A percentile compares a stretch with the other conserved stretches of the same genome.
These are phyloP conservation scores for Pteronura brasiliensis DNA, from an alignment of 2,113 vertebrate species.

Conservation along the genomic window DNA sequence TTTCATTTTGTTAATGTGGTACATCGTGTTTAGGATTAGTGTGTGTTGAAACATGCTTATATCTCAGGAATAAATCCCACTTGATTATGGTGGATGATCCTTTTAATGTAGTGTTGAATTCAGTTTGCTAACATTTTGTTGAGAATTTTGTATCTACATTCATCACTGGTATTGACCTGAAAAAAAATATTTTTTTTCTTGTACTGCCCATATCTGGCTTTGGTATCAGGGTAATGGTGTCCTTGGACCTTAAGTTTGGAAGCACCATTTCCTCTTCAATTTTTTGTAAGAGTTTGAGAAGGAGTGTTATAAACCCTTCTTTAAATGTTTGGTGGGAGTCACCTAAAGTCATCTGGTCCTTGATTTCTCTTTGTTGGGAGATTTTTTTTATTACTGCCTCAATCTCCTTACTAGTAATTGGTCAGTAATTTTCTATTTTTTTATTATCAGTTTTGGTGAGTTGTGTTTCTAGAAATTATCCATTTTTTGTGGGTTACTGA, in stretches of 20 bases:
- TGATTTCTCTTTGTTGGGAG: no score
- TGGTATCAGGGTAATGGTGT: background rate
- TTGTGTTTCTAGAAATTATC: no score
- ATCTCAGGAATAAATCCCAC: background rate
- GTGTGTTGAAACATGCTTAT: background rate
- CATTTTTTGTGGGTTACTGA: no score
- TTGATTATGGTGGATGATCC: background rate
- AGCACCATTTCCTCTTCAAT: background rate
- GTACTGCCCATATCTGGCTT: background rate
- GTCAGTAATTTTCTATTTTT: no score
- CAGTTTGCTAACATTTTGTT: background rate
- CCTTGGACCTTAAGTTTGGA: background rate
- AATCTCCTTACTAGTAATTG: no score
- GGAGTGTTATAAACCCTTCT: background rate
- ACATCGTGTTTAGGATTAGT: background rate
- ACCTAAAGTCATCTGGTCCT: no score
- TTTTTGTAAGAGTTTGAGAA: background rate
- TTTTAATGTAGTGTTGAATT: background rate
- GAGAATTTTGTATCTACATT: no score
- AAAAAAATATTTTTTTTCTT: background rate
- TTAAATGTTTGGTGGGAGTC: background rate
- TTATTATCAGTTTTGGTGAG: no score
- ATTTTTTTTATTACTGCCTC: no score
- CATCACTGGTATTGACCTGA: background rate
- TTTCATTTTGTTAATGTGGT: background rate